Conservation (phyloP, 2,888 invertebrate genomes). For the Rhagophthalmus giganteus region DNA sequence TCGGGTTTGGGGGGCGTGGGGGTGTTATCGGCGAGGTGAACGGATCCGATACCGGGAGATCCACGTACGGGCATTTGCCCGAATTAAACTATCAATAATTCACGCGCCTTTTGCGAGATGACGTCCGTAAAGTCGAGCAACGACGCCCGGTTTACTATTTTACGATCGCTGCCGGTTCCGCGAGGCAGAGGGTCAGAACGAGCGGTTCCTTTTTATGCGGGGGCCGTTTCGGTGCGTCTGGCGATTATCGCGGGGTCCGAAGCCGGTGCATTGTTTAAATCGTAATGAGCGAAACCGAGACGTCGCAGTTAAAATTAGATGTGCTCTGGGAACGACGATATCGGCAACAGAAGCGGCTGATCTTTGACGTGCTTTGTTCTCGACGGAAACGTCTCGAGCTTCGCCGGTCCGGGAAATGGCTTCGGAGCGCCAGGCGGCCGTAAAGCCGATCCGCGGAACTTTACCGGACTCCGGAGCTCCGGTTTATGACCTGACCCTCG, state of each 20-base stretch:
- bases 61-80: conserved; percentile 52
- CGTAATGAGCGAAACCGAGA: conserved; percentile 15
- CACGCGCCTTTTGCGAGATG: conserved; percentile 47
- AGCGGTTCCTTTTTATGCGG: conserved; percentile 25
- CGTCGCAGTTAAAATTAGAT: not conserved
- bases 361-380: conserved; percentile 29
- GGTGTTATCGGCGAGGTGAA: conserved; percentile 9
- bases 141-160: conserved; percentile 44
- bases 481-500: conserved; percentile 53
- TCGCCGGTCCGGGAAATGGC: conserved; percentile 32
- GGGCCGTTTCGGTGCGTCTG: conserved; percentile 19
- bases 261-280: conserved; percentile 17
- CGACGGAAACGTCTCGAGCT: conserved; percentile 25
- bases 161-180: conserved; percentile 41
- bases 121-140: conserved; percentile 48
- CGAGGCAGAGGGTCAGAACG: conserved; percentile 16
- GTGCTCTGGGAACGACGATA: conserved; percentile 4
- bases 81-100: conserved; percentile 57
- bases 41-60: conserved; percentile 45
- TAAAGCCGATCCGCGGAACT: conserved; percentile 45
- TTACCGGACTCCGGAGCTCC: conserved; percentile 46
- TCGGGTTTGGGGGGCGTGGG: too few relatives aligned
- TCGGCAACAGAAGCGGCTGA: conserved; percentile 14
- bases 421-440: conserved; percentile 40
- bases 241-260: conserved; percentile 17